A percentile compares a stretch with the other conserved stretches of the same genome.
phyloP scores from a whole-genome alignment of 2,113 vertebrate genomes.

The Turnix velox region DNA sequence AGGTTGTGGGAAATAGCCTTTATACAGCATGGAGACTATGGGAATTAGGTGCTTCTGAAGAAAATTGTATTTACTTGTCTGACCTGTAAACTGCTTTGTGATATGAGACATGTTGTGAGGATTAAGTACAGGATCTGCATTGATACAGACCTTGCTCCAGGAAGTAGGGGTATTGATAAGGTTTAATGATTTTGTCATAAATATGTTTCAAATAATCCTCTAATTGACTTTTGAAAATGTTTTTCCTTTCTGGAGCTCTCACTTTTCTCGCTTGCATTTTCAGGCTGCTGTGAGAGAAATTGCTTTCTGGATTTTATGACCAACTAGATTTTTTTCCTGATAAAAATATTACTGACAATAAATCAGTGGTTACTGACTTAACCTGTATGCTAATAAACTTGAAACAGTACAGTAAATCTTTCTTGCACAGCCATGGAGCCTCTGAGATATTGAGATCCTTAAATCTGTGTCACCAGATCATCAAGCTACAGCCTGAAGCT shows the following conservation, averaged over 20 bases:
- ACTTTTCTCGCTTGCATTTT: neutral
- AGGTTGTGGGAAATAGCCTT: neutral
- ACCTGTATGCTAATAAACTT: neutral
- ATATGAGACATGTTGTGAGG: neutral
- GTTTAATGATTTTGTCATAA: neutral
- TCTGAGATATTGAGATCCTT: neutral
- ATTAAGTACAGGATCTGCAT: neutral
- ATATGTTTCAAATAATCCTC: neutral
- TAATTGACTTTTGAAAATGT: neutral
- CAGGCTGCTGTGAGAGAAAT: neutral
- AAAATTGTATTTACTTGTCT: neutral
- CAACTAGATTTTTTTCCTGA: neutral
- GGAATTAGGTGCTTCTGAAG: neutral
- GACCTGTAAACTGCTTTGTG: neutral
- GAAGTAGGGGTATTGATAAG: neutral
- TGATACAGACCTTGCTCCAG: neutral
- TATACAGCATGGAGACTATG: neutral
- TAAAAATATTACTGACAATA: neutral
- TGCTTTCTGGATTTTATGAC: neutral
- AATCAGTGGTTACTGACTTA: neutral
- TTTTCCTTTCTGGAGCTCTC: neutral
- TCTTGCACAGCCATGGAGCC: neutral
- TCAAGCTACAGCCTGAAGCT: neutral
- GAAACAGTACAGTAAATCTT: neutral
- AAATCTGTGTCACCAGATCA: neutral